Base-by-base conservation (phyloP, 2,797 vertebrate genomes). In the Eutrigla gurnardus region DNA sequence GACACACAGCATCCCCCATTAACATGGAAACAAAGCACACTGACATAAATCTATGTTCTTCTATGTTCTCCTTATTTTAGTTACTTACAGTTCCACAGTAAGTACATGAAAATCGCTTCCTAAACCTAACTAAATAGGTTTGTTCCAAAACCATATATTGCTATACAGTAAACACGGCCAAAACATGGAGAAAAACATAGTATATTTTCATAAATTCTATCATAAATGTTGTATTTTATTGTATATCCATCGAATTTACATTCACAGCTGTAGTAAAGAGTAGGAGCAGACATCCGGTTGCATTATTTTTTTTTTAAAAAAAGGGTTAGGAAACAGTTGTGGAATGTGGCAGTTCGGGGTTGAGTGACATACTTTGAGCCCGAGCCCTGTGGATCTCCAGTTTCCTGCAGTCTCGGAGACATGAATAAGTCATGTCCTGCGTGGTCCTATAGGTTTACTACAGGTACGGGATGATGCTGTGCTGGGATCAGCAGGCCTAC, bases 391-490 rank as follows among this genome's bases (percentile, higher is more conserved):
- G 50, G 60, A 72, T 87, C 86, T 90, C 90, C 73, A 58, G 35
- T 91, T 86, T 81, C 86, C 73, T 49, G 32, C 65, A 76, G 83
- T 80, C 82, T 86, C 77, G 81, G 72, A 70, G 18, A 73, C 80
- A 83, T 91, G 61, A 93, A 92, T 90, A 85, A 92, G 68, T 91
- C 63, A 91, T 85, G 80, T 33, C 68, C 53, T 68, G 53, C 77
- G 66, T 70, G 63, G 62, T 78, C 67, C 74, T 89, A 75, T 85
- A 84, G 83, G 58, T 76, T 84, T 77, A 78, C 87, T 78, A 71
- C 67, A 72, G 70, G 47, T 13, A 54, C 69, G 81, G 54, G 49
- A 33, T 52, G 67, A 62, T 65, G 60, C 66, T 70, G 68, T 66
- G 57, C 69, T 67, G 70, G 79, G 6, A 70, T 82, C 76, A 70